A percentile compares a stretch with the other conserved stretches of the same genome.
phyloP scores from a whole-genome alignment of 2,113 vertebrate genomes.

The Gulo gulo region DNA sequence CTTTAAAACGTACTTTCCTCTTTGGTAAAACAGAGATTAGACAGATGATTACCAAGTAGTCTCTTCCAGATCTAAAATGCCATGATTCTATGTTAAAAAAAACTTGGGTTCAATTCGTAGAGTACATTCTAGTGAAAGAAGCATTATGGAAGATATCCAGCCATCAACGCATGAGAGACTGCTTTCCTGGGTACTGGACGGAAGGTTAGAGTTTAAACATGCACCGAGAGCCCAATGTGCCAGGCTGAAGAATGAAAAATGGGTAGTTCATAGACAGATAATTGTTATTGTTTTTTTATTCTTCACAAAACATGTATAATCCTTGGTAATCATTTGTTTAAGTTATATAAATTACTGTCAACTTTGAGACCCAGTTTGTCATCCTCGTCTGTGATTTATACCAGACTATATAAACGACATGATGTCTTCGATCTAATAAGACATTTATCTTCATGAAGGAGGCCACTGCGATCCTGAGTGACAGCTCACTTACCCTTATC shows the following conservation, averaged over 20 bases:
- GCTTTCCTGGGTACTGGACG: background rate
- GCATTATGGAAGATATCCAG: background rate
- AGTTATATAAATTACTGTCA: constrained; percentile 80
- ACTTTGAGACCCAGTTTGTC: constrained; percentile 74
- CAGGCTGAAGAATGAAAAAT: constrained; percentile 70
- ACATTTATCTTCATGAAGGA: constrained; percentile 77
- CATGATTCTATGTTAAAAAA: background rate
- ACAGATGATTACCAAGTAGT: background rate
- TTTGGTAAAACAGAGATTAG: background rate
- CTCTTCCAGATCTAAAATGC: background rate
- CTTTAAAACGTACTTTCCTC: constrained; percentile 5
- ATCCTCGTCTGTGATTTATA: constrained; percentile 77
- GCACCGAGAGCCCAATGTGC: background rate
- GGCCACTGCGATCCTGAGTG: constrained; percentile 58
- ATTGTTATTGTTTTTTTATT: constrained; percentile 80
- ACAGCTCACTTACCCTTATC: constrained; percentile 72
- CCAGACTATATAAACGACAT: constrained; percentile 72
- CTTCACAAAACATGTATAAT: constrained; percentile 77
- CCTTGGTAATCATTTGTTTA: constrained; percentile 75
- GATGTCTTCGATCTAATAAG: constrained; percentile 75
- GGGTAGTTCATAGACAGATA: constrained; percentile 71
- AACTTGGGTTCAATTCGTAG: background rate
- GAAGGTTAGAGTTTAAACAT: constrained; percentile 43
- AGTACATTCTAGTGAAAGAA: background rate
- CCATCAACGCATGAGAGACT: background rate